Evolutionary conservation across 2,113 vertebrate species (phyloP), one percentile per base, ranked within the genome.

Genomic region (Amphiprion percula): DNA sequence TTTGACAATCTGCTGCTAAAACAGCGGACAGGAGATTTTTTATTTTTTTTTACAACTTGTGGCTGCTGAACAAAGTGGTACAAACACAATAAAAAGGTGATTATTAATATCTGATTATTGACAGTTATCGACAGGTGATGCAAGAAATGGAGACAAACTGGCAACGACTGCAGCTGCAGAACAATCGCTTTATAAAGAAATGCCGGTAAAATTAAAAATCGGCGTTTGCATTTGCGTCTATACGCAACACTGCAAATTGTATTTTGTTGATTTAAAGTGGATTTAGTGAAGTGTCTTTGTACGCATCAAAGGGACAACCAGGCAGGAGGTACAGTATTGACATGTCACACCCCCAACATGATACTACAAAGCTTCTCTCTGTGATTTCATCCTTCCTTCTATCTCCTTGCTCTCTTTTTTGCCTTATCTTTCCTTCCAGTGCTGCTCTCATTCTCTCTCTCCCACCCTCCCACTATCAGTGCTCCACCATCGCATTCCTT

Each of bases 371-470:
- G 68, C 72, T 70, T 64, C 74, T 76, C 39, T 84, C 70, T 82
- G 41, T 87, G 74, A 87, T 80, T 90, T 68, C 79, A 74, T 81
- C 66, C 65, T 74, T 84, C 68, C 72, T 33, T 69, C 55, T 63
- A 81, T 84, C 79, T 80, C 46, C 52, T 61, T 33, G 50, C 65
- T 74, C 72, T 68, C 39, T 62, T 68, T 69, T 69, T 67, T 65
- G 41, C 50, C 60, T 87, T 77, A 87, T 87, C 88, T 74, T 50
- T 82, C 44, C 68, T 73, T 87, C 77, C 71, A 15, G 52, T 80
- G 50, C 49, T 50, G 47, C 44, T 77, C 76, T 84, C 62, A 60
- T 80, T 84, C 77, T 79, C 77, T 74, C 68, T 54, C 44, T 60
- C 68, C 19, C 47, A 33, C 53, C 24, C 41, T 61, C 19, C 23